A percentile compares a stretch with the other conserved stretches of the same genome.
These are phyloP conservation scores for Fopius arisanus DNA, from an alignment of 1,140 invertebrate genomes.

Conservation along the genomic window DNA sequence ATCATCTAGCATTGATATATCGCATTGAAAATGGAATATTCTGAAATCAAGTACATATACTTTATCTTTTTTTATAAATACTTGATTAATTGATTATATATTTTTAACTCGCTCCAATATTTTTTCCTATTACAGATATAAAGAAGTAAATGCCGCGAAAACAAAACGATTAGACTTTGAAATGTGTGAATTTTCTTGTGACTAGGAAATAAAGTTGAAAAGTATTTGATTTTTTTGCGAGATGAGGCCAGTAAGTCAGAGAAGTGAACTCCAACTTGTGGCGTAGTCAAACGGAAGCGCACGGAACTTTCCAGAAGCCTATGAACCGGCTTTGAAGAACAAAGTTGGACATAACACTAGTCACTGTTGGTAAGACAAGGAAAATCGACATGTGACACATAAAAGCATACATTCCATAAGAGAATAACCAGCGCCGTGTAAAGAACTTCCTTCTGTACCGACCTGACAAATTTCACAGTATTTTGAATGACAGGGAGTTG, in stretches of 20 bases:
- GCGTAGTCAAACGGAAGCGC: conserved; percentile 22
- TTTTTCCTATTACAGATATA: no score
- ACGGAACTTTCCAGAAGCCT: conserved; percentile 56
- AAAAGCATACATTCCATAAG: background rate
- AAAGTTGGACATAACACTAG: background rate
- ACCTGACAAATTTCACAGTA: background rate
- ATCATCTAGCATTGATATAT: no score
- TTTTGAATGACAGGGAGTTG: background rate
- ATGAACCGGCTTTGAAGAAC: conserved; percentile 12
- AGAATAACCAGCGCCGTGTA: background rate
- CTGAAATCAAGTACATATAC: no score
- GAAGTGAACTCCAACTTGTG: background rate
- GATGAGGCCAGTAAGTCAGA: background rate
- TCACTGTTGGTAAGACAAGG: background rate
- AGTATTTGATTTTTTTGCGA: background rate
- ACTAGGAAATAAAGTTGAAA: background rate
- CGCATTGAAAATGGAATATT: no score
- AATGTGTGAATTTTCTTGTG: no score
- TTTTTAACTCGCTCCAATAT: no score
- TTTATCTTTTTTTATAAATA: no score
- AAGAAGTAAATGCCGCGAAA: no score
- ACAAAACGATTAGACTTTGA: no score
- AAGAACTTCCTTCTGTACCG: conserved; percentile 12
- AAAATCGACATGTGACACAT: background rate
- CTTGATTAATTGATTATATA: no score